Percentiles rank a stretch among this genome's conserved stretches.
Conservation (phyloP, 2,113 vertebrate genomes). For the Petaurus breviceps region DNA sequence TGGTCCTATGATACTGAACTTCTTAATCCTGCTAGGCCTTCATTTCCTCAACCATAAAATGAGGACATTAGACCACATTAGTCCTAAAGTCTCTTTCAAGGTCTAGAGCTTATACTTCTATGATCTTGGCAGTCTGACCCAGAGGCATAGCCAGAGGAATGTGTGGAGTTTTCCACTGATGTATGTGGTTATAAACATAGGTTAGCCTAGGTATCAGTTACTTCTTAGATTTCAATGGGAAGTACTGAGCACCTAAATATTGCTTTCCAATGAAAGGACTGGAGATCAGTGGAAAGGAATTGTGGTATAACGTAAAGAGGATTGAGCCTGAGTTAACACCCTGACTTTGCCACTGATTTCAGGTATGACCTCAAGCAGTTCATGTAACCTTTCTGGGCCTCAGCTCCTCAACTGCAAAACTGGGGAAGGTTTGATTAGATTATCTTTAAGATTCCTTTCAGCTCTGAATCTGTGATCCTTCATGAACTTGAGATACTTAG, state of each 20-base stretch:
- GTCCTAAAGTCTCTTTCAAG: not conserved
- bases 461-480: not conserved
- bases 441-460: not conserved
- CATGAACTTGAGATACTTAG: not conserved
- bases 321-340: not conserved
- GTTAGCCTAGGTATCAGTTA: not conserved
- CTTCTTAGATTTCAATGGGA: not conserved
- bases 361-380: not conserved
- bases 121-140: not conserved
- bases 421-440: not conserved
- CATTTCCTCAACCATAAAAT: not conserved
- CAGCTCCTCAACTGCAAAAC: not conserved
- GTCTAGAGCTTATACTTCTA: not conserved
- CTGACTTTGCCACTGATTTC: not conserved
- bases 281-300: not conserved
- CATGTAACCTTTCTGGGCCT: not conserved
- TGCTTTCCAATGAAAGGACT: not conserved
- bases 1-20: not conserved
- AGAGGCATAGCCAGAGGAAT: not conserved
- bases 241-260: not conserved
- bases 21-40: not conserved
- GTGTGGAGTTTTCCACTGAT: not conserved
- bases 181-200: not conserved
- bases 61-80: not conserved
- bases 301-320: not conserved